Base-by-base conservation (phyloP, 2,113 vertebrate genomes). In the Syngnathus scovelli region DNA sequence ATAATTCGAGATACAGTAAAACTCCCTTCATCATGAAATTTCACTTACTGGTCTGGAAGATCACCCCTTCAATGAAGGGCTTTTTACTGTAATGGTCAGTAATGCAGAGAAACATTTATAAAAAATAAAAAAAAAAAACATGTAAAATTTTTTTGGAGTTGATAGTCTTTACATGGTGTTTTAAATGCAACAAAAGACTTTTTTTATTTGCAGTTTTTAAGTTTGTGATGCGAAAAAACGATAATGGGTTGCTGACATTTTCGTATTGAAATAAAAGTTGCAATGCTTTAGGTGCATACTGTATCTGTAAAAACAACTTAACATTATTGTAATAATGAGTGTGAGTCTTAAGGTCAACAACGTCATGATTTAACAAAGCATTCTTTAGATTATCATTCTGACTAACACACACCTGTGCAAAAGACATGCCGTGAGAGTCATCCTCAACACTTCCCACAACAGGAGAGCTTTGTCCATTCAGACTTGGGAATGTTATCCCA, bases 351-450 rank as follows among this genome's bases (percentile, higher is more conserved):
- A 0, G 19, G 19, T 2, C 11, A 4, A 56, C 15, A 12, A 15
- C 11, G 12, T 12, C 1, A 12, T 55, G 21, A 55, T 27, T 59
- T 0, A 41, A 12, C 59, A 66, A 65, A 41, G 2, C 49, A 1
- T 63, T 15, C 4, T 19, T 52, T 6, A 6, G 21, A 27, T 64
- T 49, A 37, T 2, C 15, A 12, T 46, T 6, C 39, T 9, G 10
- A 61, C 4, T 49, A 39, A 46, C 12, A 78, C 84, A 86, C 82
- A 98, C 96, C 95, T 98, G 94, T 71, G 96, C 96, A 88, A 98
- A 98, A 61, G 96, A 98, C 88, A 94, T 92, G 77, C 95, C 94
- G 52, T 93, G 91, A 77, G 92, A 91, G 21, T 98, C 96, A 0
- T 98, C 96, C 83, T 98, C 96, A 83, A 95, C 76, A 71, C 92